A percentile compares a stretch with the other conserved stretches of the same genome.
Conservation (phyloP, 2,888 invertebrate genomes). For the Lasioglossum villosulum region DNA sequence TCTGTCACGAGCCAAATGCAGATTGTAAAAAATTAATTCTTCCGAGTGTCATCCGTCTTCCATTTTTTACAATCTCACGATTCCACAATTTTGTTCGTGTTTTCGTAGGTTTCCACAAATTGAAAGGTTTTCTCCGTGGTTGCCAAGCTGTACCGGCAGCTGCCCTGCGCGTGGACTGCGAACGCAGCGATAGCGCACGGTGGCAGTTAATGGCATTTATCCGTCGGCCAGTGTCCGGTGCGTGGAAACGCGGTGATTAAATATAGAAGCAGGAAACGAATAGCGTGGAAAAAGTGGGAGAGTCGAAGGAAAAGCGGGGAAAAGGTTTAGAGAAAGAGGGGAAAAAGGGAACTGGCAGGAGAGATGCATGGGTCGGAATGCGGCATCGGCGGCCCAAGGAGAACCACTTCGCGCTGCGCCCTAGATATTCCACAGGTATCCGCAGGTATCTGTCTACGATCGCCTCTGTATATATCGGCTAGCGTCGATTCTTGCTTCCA, state of each 20-base stretch:
- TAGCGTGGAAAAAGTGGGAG: constrained; percentile 22
- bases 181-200: neutral
- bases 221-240: neutral
- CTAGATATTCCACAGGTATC: constrained; percentile 74
- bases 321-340: constrained; percentile 47
- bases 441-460: constrained; percentile 35
- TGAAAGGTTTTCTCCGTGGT: neutral
- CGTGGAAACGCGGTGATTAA: neutral
- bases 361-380: constrained; percentile 81
- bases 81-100: no score
- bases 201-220: neutral
- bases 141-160: neutral
- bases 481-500: constrained; percentile 26
- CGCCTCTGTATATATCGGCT: constrained; percentile 17
- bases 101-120: no score
- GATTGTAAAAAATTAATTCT: neutral
- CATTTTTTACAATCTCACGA: no score
- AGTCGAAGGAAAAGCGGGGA: constrained; percentile 33
- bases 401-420: constrained; percentile 81
- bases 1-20: neutral
- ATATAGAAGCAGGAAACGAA: constrained; percentile 4
- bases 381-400: constrained; percentile 80
- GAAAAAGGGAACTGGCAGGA: constrained; percentile 63
- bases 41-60: neutral
- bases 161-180: neutral